These are phyloP conservation scores for Meloidogyne exigua DNA, from an alignment of 1,140 invertebrate genomes.

Conservation along the genomic window DNA sequence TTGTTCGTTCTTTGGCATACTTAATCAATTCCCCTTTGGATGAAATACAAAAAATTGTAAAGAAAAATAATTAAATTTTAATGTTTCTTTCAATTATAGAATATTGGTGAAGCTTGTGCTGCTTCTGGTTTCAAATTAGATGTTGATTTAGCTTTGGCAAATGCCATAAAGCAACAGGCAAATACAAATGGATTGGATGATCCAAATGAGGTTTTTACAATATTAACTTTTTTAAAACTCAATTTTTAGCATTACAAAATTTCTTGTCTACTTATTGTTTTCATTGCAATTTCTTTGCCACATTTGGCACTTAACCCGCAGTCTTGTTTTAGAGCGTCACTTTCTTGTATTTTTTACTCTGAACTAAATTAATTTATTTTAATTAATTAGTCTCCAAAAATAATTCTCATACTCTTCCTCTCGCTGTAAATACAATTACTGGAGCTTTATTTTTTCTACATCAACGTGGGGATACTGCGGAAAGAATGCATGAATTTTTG, in stretches of 20 bases:
- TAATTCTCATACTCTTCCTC: slow-evolving; percentile 94
- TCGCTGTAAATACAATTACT: slow-evolving; percentile 93
- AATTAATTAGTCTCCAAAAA: slow-evolving; percentile 69
- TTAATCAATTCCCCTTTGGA: slow-evolving; percentile 86
- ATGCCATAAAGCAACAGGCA: slow-evolving; percentile 80
- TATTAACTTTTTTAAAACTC: too few relatives aligned
- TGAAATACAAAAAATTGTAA: slow-evolving; percentile 74
- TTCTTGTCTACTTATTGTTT: slow-evolving; percentile 94
- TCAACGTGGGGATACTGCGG: slow-evolving; percentile 89
- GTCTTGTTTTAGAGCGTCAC: slow-evolving; percentile 74
- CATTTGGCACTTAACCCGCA: slow-evolving; percentile 86
- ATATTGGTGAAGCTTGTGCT: slow-evolving; percentile 93
- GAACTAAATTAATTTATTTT: background rate
- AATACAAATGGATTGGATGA: slow-evolving; percentile 68
- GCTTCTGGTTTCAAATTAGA: slow-evolving; percentile 86
- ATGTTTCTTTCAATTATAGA: slow-evolving; percentile 57
- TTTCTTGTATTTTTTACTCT: slow-evolving; percentile 72
- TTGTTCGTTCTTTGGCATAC: slow-evolving; percentile 88
- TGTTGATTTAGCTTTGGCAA: slow-evolving; percentile 88
- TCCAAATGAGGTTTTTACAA: slow-evolving; percentile 18
- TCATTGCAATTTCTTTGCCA: slow-evolving; percentile 94
- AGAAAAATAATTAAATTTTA: slow-evolving; percentile 7
- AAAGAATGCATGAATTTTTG: slow-evolving; percentile 95
- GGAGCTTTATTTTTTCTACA: slow-evolving; percentile 90
- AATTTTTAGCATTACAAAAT: slow-evolving; percentile 81